These are phyloP conservation scores for Phenganax stokvisi DNA, from an alignment of 92 coral and sea anemone species.

Conservation along the genomic window DNA sequence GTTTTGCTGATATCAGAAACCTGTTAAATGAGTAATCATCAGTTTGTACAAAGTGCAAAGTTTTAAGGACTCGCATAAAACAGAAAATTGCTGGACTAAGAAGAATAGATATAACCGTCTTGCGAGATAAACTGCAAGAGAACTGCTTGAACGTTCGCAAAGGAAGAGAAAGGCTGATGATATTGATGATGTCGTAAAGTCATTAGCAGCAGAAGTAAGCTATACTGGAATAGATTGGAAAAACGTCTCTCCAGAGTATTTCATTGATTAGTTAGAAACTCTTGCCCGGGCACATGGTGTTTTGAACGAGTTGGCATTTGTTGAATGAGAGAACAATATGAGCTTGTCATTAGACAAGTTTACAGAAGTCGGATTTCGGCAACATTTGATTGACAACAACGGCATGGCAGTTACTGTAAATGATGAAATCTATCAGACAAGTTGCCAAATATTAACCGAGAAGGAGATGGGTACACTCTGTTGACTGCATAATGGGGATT, in stretches of 20 bases:
- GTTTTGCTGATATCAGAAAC: neutral
- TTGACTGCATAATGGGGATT: constrained; percentile 8
- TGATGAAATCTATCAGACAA: constrained; percentile 5
- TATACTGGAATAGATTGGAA: constrained; percentile 45
- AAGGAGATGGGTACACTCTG: constrained; percentile 6
- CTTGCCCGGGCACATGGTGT: constrained; percentile 19
- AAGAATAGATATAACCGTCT: too few relatives aligned
- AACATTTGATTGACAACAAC: constrained; percentile 15
- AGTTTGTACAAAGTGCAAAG: neutral
- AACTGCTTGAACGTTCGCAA: constrained; percentile 15
- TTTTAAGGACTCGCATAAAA: neutral
- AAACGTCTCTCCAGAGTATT: constrained; percentile 29
- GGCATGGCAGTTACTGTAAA: constrained; percentile 24
- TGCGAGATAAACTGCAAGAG: neutral
- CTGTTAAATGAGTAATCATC: constrained; percentile 4
- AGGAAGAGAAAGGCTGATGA: constrained; percentile 6
- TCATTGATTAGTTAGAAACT: constrained; percentile 30
- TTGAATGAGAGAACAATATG: neutral
- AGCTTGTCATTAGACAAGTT: neutral
- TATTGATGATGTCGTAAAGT: constrained; percentile 13
- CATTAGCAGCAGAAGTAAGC: constrained; percentile 24
- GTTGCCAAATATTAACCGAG: neutral
- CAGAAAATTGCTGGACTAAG: too few relatives aligned
- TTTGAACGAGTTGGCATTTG: constrained; percentile 1
- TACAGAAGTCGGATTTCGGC: neutral